Evolutionary conservation across 1,140 invertebrate species (phyloP), one percentile per base, ranked within the genome.

Genomic region (Patella vulgata): DNA sequence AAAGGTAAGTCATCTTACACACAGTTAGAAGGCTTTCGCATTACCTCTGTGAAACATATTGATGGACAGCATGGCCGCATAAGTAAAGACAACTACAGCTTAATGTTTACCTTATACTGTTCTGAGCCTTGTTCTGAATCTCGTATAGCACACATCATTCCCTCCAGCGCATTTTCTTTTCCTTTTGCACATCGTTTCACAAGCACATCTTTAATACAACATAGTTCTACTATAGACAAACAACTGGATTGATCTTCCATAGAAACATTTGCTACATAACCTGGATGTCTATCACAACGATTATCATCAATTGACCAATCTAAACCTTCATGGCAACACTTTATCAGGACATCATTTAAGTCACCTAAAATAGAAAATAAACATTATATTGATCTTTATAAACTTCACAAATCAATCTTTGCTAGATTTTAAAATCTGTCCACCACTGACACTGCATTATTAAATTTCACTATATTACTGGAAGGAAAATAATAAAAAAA

Each of bases 141-240:
- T 33, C 77, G 62, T 0, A 78, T 68, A 23, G 71, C 67, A 71
- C 81, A 83, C 19, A 71, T 51, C 52, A 66, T 58, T 12, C 63
- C 56, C 9, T 72, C 67, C 6, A 68, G 47, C 19, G 79, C 80
- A 25, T 74, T 74, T 25, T 60, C 47, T 63, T 77, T 77, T 12
- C 81, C 81, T 30, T 51, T 50, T 33, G 71, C 59, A 62, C 81
- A 83, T 46, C 75, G 73, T 21, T 71, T 50, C 9, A 68, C 50
- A 42, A 79, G 78, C 50, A 72, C 73, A 33, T 77, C 70, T 54
- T 81, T 78, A 43, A 81, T 72, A 55, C 81, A 83, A 63, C 81
- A 83, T 27, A 83, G 70, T 64, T 76, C 65, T 1, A 80, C 46
- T 14, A 79, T 66, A 11, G 68, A 43, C 8, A 47, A 21, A 63